phyloP scores from a whole-genome alignment of 1,140 invertebrate genomes.

The Macrobrachium nipponense region DNA sequence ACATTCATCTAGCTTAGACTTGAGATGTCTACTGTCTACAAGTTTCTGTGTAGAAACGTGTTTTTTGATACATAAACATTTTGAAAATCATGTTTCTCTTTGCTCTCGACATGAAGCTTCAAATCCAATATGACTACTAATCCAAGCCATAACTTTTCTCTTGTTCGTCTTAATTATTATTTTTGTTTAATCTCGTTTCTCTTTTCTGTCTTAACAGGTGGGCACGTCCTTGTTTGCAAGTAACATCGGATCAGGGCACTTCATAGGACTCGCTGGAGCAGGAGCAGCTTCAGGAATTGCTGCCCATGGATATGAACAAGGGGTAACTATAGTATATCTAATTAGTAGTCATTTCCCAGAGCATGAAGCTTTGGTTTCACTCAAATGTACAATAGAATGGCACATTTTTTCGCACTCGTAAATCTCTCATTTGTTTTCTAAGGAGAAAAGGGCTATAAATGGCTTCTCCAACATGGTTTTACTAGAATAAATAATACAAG shows the following conservation, averaged over 20 bases:
- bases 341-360: background rate
- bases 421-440: too few relatives aligned
- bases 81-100: too few relatives aligned
- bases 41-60: too few relatives aligned
- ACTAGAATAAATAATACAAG: too few relatives aligned
- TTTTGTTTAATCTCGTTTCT: background rate
- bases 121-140: background rate
- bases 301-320: conserved; percentile 23
- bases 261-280: conserved; percentile 29
- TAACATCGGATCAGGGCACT: conserved; percentile 30
- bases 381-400: background rate
- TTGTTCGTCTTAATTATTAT: background rate
- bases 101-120: background rate
- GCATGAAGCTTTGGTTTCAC: background rate
- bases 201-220: background rate
- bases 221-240: conserved; percentile 32
- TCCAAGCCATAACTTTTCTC: background rate
- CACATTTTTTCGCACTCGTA: too few relatives aligned
- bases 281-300: conserved; percentile 27
- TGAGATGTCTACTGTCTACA: too few relatives aligned
- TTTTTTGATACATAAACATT: too few relatives aligned
- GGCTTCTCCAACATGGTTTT: too few relatives aligned
- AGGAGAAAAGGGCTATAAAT: too few relatives aligned
- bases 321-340: background rate
- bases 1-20: too few relatives aligned